Base-by-base conservation (phyloP, 2,113 vertebrate genomes). In the Egretta garzetta region DNA sequence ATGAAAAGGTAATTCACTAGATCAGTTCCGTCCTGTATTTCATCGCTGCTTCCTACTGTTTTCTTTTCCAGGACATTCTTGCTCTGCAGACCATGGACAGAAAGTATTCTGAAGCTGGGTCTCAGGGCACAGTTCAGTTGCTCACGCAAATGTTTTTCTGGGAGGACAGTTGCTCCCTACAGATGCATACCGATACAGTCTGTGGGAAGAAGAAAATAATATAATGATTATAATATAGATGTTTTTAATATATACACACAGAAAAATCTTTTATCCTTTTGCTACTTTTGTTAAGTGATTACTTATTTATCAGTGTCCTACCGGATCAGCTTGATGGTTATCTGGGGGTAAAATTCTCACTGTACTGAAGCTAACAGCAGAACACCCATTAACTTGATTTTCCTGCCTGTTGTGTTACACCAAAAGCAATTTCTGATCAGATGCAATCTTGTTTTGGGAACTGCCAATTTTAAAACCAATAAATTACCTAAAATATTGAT, bases 61-160 rank as follows among this genome's bases (percentile, higher is more conserved):
- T 90, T 95, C 93, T 83, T 83, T 84, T 45, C 76, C 80, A 73
- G 79, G 92, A 86, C 90, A 96, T 98, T 77, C 86, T 93, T 97
- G 92, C 73, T 84, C 33, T 60, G 27, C 35, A 59, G 88, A 60
- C 32, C 3, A 1, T 7, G 43, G 26, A 47, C 33, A 88, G 58
- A 55, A 59, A 74, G 52, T 23, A 39, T 52, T 75, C 85, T 77
- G 64, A 33, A 11, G 68, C 45, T 53, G 27, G 35, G 41, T 79
- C 53, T 41, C 39, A 39, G 26, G 30, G 26, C 4, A 1, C 81
- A 70, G 76, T 30, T 73, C 41, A 23, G 45, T 5, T 26, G 50
- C 33, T 75, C 45, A 55, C 0, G 3, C 52, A 72, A 74, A 45
- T 58, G 4, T 39, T 68, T 79, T 86, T 52, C 77, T 77, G 56